Evolutionary conservation across 2,888 invertebrate species (phyloP), one percentile per base, ranked within the genome.

Genomic region (Malachius bipustulatus): DNA sequence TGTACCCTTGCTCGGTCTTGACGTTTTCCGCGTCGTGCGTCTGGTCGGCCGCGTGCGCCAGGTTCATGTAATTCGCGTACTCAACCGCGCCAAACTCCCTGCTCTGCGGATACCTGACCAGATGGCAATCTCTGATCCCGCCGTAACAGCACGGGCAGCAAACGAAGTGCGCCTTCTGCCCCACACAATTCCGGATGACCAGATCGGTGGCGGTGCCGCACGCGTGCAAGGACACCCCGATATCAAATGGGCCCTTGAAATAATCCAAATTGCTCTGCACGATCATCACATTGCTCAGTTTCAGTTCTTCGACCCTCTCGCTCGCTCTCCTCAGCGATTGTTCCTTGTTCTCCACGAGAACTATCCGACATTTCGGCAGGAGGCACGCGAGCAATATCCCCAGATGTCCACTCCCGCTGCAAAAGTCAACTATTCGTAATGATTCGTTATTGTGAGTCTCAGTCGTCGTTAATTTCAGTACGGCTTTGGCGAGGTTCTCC

Each of bases 81-180:
- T 46, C 37, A 9, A 42, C 42, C 14, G 43, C 35, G 14, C 60
- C 64, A 48, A 78, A 78, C 26, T 56, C 56, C n/a, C 57, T 54
- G 59, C 91, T 93, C 43, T 85, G 68, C 0, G 94, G 93, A 62
- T 91, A 94, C 1, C 66, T 65, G 30, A 93, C 65, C 46, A 80
- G 74, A 47, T 85, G 78, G 49, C 87, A 88, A 41, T 78, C 71
- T 59, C 82, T 81, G 9, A 94, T 70, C 2, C 81, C 79, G 2
- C 94, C 94, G 63, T 94, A 94, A 57, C 94, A 94, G 58, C 96
- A 96, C 0, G 94, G 94, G 52, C 89, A 90, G 34, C 87, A 71
- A 1, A 91, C 81, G 66, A 94, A 91, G 43, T 79, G 73, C 0
- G 93, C 91, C 37, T 69, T 69, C 9, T 70, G 73, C 30, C 71